phyloP scores from a whole-genome alignment of 1,140 invertebrate genomes.

The Oedothorax gibbosus region DNA sequence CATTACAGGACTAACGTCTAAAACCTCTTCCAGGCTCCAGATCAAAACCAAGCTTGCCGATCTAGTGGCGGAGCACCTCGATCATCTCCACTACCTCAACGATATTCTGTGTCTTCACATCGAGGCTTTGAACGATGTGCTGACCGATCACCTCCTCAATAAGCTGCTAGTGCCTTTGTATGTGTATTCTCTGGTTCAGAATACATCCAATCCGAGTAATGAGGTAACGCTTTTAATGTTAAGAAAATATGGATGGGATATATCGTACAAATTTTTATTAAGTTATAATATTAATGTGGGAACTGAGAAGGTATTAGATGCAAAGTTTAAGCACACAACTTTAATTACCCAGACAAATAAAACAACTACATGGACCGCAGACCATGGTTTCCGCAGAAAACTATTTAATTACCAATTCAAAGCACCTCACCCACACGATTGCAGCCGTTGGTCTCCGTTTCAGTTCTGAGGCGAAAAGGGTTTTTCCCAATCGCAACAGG shows the following conservation, averaged over 20 bases:
- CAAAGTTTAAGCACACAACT: neutral
- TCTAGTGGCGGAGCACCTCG: conserved; percentile 96
- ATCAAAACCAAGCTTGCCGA: conserved; percentile 88
- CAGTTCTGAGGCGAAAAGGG: too few species aligned
- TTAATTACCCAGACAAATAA: too few species aligned
- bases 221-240: conserved; percentile 38
- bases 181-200: conserved; percentile 58
- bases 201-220: conserved; percentile 3
- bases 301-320: too few species aligned
- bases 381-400: too few species aligned
- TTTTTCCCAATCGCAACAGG: too few species aligned
- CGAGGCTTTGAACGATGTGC: conserved; percentile 90
- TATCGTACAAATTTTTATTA: too few species aligned
- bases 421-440: too few species aligned
- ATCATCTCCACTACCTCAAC: conserved; percentile 98
- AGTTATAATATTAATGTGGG: neutral
- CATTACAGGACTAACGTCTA: too few species aligned
- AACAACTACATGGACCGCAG: too few species aligned
- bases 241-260: neutral
- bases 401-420: too few species aligned
- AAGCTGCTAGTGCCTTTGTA: conserved; percentile 90
- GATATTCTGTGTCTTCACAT: conserved; percentile 95
- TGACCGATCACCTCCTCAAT: conserved; percentile 95
- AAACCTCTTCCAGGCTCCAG: conserved; percentile 82
- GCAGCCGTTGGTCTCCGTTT: too few species aligned